A percentile compares a stretch with the other conserved stretches of the same genome.
These are phyloP conservation scores for Bombylius discolor DNA, from an alignment of 2,888 invertebrate species.

Conservation along the genomic window DNA sequence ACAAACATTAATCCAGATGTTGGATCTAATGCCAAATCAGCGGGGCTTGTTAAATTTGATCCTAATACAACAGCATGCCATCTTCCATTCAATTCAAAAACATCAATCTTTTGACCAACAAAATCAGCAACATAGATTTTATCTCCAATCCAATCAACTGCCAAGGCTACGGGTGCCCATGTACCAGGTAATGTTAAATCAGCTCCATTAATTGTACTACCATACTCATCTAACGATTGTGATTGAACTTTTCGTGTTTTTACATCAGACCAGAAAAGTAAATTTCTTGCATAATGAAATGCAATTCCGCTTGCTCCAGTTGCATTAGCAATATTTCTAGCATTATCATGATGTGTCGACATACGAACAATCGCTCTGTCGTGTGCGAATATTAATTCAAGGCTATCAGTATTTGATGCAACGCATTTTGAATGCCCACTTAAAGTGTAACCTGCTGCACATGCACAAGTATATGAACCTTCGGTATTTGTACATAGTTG, in stretches of 20 bases:
- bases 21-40: conserved; percentile 88
- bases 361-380: conserved; percentile 59
- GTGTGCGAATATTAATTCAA: conserved; percentile 55
- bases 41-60: conserved; percentile 79
- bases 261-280: conserved; percentile 80
- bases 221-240: conserved; percentile 34
- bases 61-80: conserved; percentile 85
- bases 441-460: conserved; percentile 62
- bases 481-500: conserved; percentile 84
- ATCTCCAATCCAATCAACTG: conserved; percentile 94
- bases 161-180: conserved; percentile 81
- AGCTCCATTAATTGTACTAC: conserved; percentile 35
- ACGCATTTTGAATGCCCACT: conserved; percentile 49
- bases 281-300: conserved; percentile 61
- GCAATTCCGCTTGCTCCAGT: conserved; percentile 78
- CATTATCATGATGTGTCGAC: conserved; percentile 51
- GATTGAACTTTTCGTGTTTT: conserved; percentile 68
- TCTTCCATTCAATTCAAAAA: conserved; percentile 76
- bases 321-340: conserved; percentile 59
- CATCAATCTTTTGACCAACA: conserved; percentile 85
- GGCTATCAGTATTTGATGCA: conserved; percentile 44
- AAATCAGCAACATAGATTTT: conserved; percentile 92
- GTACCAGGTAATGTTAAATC: conserved; percentile 69
- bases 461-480: conserved; percentile 73
- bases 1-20: conserved; percentile 77